Evolutionary conservation across 2,888 invertebrate species (phyloP).

Genomic region (Cantharis rufa): DNA sequence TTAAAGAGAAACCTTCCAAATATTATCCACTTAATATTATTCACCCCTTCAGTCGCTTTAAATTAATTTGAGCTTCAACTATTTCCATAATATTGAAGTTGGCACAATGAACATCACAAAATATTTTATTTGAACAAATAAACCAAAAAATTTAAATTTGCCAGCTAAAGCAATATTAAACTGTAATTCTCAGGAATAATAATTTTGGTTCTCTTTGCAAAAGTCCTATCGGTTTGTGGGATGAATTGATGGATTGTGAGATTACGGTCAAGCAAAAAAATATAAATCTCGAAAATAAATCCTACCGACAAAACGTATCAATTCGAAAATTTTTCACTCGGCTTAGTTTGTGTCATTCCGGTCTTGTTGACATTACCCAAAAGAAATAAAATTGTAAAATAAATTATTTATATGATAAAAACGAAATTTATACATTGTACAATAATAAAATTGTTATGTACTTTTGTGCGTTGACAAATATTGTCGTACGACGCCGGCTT

Average conservation of each 20-base stretch:
- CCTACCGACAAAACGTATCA: neutral
- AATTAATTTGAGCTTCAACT: neutral
- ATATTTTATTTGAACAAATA: neutral
- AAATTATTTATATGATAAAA: neutral
- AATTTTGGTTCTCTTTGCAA: neutral
- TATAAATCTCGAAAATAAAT: neutral
- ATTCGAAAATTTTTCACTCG: neutral
- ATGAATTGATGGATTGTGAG: neutral
- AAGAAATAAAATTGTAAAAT: neutral
- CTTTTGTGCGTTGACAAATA: neutral
- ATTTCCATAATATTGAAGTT: neutral
- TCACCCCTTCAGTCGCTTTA: neutral
- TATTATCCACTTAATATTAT: neutral
- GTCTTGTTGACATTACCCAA: neutral
- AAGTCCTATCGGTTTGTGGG: neutral
- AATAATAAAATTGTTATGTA: neutral
- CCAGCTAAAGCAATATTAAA: neutral
- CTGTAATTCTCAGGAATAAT: neutral
- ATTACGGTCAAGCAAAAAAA: neutral
- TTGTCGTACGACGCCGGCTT: neutral
- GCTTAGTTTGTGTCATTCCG: neutral
- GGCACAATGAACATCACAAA: neutral
- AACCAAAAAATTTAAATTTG: neutral
- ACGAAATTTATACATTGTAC: neutral
- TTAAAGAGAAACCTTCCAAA: neutral